Evolutionary conservation across 2,113 vertebrate species (phyloP).

Genomic region (Zosterops japonicus): DNA sequence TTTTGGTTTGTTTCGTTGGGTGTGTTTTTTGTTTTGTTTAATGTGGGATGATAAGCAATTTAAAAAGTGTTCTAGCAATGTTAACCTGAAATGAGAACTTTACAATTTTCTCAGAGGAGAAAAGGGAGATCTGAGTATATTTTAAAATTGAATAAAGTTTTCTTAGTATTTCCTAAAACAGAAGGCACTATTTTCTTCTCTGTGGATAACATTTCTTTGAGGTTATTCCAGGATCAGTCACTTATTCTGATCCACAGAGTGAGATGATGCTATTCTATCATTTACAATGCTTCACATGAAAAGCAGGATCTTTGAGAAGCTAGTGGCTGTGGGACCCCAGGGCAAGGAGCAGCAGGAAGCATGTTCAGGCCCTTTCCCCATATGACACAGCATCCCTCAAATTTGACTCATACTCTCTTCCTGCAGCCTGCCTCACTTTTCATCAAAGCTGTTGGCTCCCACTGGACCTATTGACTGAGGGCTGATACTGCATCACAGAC

Average conservation of each 20-base stretch:
- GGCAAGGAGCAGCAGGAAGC: not conserved
- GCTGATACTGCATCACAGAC: not conserved
- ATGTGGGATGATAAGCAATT: not conserved
- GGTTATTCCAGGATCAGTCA: not conserved
- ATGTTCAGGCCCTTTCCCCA: not conserved
- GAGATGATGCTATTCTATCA: fast-evolving
- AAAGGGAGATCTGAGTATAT: not conserved
- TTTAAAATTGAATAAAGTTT: not conserved
- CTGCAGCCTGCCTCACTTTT: not conserved
- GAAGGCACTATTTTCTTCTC: not conserved
- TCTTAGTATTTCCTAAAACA: not conserved
- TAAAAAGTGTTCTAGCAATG: not conserved
- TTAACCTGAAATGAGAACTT: not conserved
- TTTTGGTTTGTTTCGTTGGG: no score
- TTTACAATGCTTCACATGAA: fast-evolving
- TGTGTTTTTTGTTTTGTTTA: not conserved
- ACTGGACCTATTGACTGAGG: fast-evolving
- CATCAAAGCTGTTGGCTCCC: not conserved
- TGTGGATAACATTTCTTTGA: not conserved
- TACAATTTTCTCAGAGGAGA: not conserved
- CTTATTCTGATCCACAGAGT: not conserved
- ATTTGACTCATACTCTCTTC: fast-evolving
- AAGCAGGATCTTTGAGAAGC: not conserved
- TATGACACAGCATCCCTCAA: not conserved
- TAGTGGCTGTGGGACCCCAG: not conserved